phyloP scores from a whole-genome alignment of 2,113 vertebrate genomes.

The Siniperca chuatsi region DNA sequence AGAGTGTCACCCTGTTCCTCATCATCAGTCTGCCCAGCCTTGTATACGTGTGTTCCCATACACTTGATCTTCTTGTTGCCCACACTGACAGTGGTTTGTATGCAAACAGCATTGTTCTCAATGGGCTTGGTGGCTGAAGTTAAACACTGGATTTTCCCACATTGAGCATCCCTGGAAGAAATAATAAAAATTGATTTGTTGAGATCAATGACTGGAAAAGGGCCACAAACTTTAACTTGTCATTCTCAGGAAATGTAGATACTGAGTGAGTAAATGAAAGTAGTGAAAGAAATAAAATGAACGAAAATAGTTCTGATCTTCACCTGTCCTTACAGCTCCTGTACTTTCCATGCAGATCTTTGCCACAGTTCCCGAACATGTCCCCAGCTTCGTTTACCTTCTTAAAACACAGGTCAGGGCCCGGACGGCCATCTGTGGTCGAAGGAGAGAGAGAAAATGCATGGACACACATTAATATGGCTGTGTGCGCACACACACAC shows the following conservation, averaged over 20 bases:
- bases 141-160: constrained; percentile 97
- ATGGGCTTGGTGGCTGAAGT: constrained; percentile 88
- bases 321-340: constrained; percentile 91
- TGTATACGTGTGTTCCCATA: constrained; percentile 93
- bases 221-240: not conserved
- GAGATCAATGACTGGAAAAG: not conserved
- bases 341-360: constrained; percentile 89
- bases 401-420: constrained; percentile 92
- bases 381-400: constrained; percentile 94
- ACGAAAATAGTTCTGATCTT: constrained; percentile 4
- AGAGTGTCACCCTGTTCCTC: constrained; percentile 90
- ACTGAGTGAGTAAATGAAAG: not conserved
- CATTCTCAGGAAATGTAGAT: not conserved
- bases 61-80: constrained; percentile 84
- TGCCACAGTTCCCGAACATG: constrained; percentile 95
- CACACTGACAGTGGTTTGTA: constrained; percentile 88
- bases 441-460: constrained; percentile 2
- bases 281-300: not conserved
- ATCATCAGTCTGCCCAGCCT: constrained; percentile 70
- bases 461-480: constrained; percentile 11
- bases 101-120: constrained; percentile 90
- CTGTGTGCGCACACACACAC: not conserved
- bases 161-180: constrained; percentile 89
- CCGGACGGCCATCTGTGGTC: constrained; percentile 87
- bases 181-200: not conserved